phyloP scores from a whole-genome alignment of 2,797 vertebrate species.

The Sibirionetta formosa region DNA sequence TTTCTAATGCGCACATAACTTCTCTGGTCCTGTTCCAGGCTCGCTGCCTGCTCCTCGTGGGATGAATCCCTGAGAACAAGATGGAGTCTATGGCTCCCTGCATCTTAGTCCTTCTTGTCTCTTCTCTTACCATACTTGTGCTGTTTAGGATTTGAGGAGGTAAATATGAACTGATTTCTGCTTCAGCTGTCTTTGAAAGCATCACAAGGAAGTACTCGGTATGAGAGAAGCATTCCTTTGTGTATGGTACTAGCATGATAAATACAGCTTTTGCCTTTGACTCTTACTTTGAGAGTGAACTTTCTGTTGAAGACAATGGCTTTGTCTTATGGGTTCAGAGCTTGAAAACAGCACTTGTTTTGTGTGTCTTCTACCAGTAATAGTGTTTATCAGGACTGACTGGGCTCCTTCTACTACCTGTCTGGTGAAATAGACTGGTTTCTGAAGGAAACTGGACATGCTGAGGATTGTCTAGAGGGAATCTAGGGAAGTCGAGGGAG shows the following conservation, averaged over 20 bases:
- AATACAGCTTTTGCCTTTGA: background rate
- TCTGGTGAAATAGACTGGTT: accelerated
- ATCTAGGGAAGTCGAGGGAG: background rate
- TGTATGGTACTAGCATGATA: background rate
- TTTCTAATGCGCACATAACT: background rate
- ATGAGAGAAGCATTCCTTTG: background rate
- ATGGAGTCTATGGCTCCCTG: background rate
- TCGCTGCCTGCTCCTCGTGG: background rate
- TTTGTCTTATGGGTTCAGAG: background rate
- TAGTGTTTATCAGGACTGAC: accelerated
- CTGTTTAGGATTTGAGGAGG: background rate
- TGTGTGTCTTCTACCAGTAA: background rate
- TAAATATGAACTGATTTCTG: background rate
- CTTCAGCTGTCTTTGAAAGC: background rate
- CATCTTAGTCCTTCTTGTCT: background rate
- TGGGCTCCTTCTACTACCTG: background rate
- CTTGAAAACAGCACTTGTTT: accelerated
- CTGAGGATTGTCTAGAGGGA: background rate
- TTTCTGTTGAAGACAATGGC: background rate
- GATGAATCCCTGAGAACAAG: background rate
- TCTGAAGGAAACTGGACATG: background rate
- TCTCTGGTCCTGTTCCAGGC: background rate
- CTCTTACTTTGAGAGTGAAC: background rate
- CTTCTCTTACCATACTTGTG: background rate
- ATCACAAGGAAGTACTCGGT: background rate